Base-by-base conservation (phyloP, 2,797 vertebrate species). In the Bufotes viridis region DNA sequence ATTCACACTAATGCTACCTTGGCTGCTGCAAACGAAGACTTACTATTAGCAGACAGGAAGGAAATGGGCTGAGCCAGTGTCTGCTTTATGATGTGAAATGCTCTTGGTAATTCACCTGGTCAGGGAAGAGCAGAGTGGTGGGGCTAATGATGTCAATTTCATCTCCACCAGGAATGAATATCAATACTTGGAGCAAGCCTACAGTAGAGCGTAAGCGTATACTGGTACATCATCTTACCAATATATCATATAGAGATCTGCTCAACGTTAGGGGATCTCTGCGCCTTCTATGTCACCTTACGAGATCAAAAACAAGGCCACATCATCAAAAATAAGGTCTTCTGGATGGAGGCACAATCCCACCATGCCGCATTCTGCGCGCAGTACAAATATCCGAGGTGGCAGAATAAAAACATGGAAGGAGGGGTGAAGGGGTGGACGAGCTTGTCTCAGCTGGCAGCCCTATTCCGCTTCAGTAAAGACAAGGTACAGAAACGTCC, bases 401-500 rank as follows among this genome's bases (percentile, higher is more conserved):
- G 91, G 95, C 95, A 92, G 85, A 93, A 92, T 92, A 92, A 93
- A 92, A 78, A 78, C 75, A 93, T 92, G 92, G 88, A 91, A 90
- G 11, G 2, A 34, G 69, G 69, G 69, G 69, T 34, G 53, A 58
- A 24, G 20, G 70, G 24, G 10, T 85, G 81, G 88, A 69, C 63
- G 57, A 84, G 91, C 92, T 94, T 94, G 93, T 96, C 95, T 96
- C 95, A 95, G 95, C 95, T 96, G 95, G 95, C 94, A 95, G 94
- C 92, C 94, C 94, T 96, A 97, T 97, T 97, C 96, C 92, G 94
- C 95, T 95, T 97, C 97, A 98, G 96, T 97, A 97, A 98, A 97
- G 97, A 96, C 95, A 95, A 96, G 96, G 96, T 95, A 95, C 95
- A 95, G 94, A 96, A 94, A 97, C 96, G 98, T 98, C 97, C 97